phyloP scores from a whole-genome alignment of 1,140 invertebrate species.

The Diabrotica virgifera region DNA sequence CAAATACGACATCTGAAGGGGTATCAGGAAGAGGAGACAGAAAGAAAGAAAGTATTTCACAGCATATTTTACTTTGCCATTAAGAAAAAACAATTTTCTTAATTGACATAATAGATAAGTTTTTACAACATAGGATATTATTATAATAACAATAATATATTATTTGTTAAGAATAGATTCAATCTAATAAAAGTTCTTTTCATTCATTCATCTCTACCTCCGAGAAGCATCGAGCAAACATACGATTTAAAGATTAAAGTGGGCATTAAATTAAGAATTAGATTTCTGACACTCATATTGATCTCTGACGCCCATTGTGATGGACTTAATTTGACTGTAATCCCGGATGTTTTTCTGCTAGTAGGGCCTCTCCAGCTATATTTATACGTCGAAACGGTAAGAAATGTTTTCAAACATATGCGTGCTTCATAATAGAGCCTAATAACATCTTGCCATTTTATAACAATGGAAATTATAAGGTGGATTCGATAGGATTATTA shows the following conservation, averaged over 20 bases:
- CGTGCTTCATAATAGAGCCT: constrained; percentile 1
- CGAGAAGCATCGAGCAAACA: background rate
- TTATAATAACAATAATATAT: too few relatives aligned
- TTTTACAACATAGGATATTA: too few relatives aligned
- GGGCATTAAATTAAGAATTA: background rate
- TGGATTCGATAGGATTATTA: constrained; percentile 2
- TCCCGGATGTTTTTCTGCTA: constrained; percentile 1
- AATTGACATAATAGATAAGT: too few relatives aligned
- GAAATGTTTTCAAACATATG: constrained; percentile 2
- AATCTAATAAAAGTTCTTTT: background rate
- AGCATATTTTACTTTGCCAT: too few relatives aligned
- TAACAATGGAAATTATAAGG: constrained; percentile 2
- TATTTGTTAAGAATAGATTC: background rate
- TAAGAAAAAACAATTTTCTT: too few relatives aligned
- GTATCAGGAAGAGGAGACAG: too few relatives aligned
- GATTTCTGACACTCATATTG: constrained; percentile 2
- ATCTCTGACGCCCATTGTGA: background rate
- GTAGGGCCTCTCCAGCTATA: background rate
- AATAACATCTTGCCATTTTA: constrained; percentile 1
- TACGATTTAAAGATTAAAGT: constrained; percentile 3
- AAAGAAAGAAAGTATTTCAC: too few relatives aligned
- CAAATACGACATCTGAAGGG: too few relatives aligned
- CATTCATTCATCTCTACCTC: background rate
- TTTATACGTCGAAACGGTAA: background rate
- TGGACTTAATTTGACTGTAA: constrained; percentile 1